These are phyloP conservation scores for Macrosiphum euphorbiae DNA, from an alignment of 2,888 invertebrate species.

Conservation along the genomic window DNA sequence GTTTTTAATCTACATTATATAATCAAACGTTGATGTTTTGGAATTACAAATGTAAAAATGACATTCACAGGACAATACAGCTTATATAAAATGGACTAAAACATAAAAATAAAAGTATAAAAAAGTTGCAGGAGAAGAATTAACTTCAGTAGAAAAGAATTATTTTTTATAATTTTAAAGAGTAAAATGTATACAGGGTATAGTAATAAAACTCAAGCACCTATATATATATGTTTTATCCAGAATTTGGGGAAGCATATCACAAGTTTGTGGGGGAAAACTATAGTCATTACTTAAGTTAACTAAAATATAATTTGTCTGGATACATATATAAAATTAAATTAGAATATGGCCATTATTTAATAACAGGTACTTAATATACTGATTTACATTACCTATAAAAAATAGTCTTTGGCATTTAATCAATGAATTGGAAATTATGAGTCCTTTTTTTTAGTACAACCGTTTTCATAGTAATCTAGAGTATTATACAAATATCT, in stretches of 20 bases:
- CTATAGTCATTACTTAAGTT: not conserved
- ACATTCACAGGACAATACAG: not conserved
- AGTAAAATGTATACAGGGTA: not conserved
- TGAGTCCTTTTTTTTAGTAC: constrained; percentile 29
- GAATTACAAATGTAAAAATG: constrained; percentile 17
- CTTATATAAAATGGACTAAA: not conserved
- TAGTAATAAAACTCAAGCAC: not conserved
- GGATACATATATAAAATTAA: not conserved
- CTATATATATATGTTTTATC: not conserved
- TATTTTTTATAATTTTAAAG: not conserved
- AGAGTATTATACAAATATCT: not conserved
- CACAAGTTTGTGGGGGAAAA: not conserved
- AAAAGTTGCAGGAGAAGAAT: not conserved
- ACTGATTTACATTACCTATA: not conserved
- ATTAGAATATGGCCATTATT: not conserved
- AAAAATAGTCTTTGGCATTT: constrained; percentile 1
- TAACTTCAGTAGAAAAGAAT: not conserved
- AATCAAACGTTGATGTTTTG: constrained; percentile 31
- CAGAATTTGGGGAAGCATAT: not conserved
- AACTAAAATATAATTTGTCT: not conserved
- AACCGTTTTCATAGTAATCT: constrained; percentile 35
- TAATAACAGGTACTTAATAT: not conserved
- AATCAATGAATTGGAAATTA: constrained; percentile 53
- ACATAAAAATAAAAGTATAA: not conserved
- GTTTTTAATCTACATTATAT: constrained; percentile 19